phyloP scores from a whole-genome alignment of 2,888 invertebrate genomes.

The Drosophila recens region DNA sequence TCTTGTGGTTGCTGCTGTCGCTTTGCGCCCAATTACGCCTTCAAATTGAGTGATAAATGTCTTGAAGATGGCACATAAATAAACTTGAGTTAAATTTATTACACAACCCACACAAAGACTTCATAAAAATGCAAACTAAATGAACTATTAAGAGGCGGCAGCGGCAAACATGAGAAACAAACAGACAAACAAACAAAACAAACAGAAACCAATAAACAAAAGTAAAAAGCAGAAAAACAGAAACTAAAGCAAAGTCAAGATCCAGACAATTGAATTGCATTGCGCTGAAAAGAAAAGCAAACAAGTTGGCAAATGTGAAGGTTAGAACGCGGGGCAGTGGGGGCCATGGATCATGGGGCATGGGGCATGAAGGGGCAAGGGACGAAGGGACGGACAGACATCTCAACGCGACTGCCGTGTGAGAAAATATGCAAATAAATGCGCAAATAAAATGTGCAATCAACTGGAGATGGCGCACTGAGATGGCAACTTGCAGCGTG shows the following conservation, averaged over 20 bases:
- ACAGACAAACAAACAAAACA: slow-evolving; percentile 49
- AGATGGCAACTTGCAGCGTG: slow-evolving; percentile 44
- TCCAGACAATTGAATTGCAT: slow-evolving; percentile 35
- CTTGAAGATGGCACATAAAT: slow-evolving; percentile 80
- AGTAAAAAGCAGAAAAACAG: slow-evolving; percentile 17
- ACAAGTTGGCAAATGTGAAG: slow-evolving; percentile 45
- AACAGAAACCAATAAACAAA: slow-evolving; percentile 30
- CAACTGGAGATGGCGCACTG: slow-evolving; percentile 71
- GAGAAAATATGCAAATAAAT: slow-evolving; percentile 83
- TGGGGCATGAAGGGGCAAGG: not conserved
- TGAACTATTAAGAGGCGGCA: slow-evolving; percentile 79
- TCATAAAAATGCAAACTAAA: slow-evolving; percentile 82
- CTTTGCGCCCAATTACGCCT: slow-evolving; percentile 82
- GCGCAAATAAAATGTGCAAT: slow-evolving; percentile 82
- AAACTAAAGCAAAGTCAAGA: slow-evolving; percentile 50
- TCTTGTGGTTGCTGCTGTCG: slow-evolving; percentile 70
- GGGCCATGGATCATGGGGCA: not conserved
- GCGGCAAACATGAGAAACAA: slow-evolving; percentile 77
- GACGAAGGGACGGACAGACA: slow-evolving; percentile 15
- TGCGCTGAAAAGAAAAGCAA: slow-evolving; percentile 40
- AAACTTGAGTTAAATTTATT: slow-evolving; percentile 81
- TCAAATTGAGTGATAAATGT: slow-evolving; percentile 82
- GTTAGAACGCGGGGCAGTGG: not conserved
- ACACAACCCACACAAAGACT: slow-evolving; percentile 83
- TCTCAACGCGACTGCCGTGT: slow-evolving; percentile 62